Evolutionary conservation across 2,797 vertebrate species (phyloP).

Genomic region (Microcaecilia unicolor): DNA sequence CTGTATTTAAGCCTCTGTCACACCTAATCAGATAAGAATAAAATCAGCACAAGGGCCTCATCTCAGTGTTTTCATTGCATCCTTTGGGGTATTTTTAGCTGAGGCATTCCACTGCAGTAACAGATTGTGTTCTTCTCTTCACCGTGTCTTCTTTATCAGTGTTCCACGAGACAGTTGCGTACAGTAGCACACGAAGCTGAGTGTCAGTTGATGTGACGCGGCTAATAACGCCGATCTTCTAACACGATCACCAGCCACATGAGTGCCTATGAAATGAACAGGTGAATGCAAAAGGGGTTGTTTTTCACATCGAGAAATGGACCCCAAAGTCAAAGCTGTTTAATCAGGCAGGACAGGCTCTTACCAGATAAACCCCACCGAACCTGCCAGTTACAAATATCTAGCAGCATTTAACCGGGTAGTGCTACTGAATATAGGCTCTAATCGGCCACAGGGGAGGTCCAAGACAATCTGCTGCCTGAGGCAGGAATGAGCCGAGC

Average conservation of each 20-base stretch:
- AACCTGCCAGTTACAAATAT: too few relatives aligned
- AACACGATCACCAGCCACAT: neutral
- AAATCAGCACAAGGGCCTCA: constrained; percentile 15
- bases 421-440: too few relatives aligned
- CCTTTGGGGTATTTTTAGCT: constrained; percentile 6
- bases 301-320: neutral
- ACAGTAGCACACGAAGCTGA: neutral
- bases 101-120: neutral
- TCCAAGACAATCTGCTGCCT: too few relatives aligned
- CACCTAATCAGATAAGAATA: constrained; percentile 37
- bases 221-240: neutral
- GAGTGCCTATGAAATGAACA: neutral
- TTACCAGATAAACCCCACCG: too few relatives aligned
- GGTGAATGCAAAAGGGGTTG: neutral
- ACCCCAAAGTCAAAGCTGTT: too few relatives aligned
- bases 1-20: constrained; percentile 35
- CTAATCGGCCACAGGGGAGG: too few relatives aligned
- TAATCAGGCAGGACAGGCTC: too few relatives aligned
- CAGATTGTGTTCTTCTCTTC: neutral
- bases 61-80: neutral
- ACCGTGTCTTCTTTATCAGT: neutral
- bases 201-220: neutral
- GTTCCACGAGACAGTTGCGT: neutral
- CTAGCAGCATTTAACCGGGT: too few relatives aligned
- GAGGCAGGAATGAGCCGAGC: too few relatives aligned